Evolutionary conservation across 2,888 invertebrate genomes (phyloP).

Genomic region (Philopedon plagiatum): DNA sequence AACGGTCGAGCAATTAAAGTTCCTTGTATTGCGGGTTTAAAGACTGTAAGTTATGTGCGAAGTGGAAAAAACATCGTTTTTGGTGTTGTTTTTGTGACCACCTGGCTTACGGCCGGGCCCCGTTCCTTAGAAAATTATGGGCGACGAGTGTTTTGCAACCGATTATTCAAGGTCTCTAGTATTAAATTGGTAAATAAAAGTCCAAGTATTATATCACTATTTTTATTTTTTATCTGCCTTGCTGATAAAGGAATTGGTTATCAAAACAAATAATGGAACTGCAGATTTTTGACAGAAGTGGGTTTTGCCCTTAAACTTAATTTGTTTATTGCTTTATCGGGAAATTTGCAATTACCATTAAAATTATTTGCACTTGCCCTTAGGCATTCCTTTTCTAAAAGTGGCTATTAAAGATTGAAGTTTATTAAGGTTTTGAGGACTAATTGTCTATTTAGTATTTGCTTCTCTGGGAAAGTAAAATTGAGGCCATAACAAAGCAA

Average conservation of each 20-base stretch:
- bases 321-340: conserved; percentile 18
- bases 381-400: background rate
- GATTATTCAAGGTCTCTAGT: conserved; percentile 59
- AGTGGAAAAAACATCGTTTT: conserved; percentile 52
- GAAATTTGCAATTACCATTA: background rate
- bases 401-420: too few relatives aligned
- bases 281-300: conserved; percentile 24
- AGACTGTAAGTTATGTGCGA: conserved; percentile 49
- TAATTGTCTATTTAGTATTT: too few relatives aligned
- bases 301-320: conserved; percentile 23
- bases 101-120: conserved; percentile 65
- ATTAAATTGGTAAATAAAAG: conserved; percentile 60
- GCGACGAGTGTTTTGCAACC: conserved; percentile 58
- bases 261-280: conserved; percentile 38
- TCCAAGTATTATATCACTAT: conserved; percentile 38
- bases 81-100: conserved; percentile 63
- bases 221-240: conserved; percentile 26
- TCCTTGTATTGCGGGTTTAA: conserved; percentile 1
- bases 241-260: conserved; percentile 41
- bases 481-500: too few relatives aligned
- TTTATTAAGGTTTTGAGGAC: too few relatives aligned
- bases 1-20: conserved; percentile 35
- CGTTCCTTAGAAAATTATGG: conserved; percentile 63
- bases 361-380: background rate
- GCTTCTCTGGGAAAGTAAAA: too few relatives aligned